Evolutionary conservation across 2,888 invertebrate species (phyloP).

Genomic region (Dasysyrphus albostriatus): DNA sequence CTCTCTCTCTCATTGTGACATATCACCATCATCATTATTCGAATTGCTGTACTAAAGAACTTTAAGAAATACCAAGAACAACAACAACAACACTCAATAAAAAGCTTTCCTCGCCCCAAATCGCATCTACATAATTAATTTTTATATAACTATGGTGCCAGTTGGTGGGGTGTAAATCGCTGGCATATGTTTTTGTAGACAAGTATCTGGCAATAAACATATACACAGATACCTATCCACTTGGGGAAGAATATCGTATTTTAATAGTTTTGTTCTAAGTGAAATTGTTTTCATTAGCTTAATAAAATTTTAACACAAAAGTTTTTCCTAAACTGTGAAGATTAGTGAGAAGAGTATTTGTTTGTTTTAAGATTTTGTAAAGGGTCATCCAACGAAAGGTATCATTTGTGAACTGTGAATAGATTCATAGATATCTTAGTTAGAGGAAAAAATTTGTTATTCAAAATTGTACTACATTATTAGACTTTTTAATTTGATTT

Average conservation of each 20-base stretch:
- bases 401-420: no score
- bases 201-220: conserved; percentile 22
- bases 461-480: no score
- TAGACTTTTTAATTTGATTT: no score
- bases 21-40: conserved; percentile 16
- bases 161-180: conserved; percentile 38
- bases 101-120: neutral
- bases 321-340: neutral
- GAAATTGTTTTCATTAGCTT: conserved; percentile 4
- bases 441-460: no score
- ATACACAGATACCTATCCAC: neutral
- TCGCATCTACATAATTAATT: conserved; percentile 71
- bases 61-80: neutral
- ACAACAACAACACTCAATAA: neutral
- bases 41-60: conserved; percentile 9
- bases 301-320: neutral
- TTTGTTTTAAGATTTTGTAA: neutral
- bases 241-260: conserved; percentile 26
- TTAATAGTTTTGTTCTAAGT: conserved; percentile 34
- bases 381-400: no score
- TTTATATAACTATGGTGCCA: conserved; percentile 44
- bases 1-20: neutral
- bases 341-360: neutral
- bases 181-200: conserved; percentile 49
- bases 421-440: no score